Base-by-base conservation (phyloP, 2,888 invertebrate genomes). In the Polydrusus cervinus region DNA sequence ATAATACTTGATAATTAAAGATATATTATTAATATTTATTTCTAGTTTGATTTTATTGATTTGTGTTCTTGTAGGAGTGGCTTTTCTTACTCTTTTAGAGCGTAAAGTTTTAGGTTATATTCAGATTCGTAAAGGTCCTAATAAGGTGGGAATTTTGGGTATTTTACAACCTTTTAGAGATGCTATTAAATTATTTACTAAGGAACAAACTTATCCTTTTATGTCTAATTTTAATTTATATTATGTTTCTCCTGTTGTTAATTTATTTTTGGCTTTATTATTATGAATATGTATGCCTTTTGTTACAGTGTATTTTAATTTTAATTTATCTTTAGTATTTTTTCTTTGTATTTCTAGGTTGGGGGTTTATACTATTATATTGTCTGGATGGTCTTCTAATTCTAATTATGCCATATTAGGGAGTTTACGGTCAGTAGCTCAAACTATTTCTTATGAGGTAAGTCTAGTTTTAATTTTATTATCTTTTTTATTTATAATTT, bases 401-500 rank as follows among this genome's bases (percentile, higher is more conserved):
- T 93, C 92, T 68, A 91, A 90, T 88, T 94, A 93, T 91, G 87
- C 93, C 49, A 88, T 93, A 84, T 89, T 94, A 83, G 93, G 93
- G 0, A 89, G 91, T 0, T 87, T 93, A 78, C 93, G 93, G 0
- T 89, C 91, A 0, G 90, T 93, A 0, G 92, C 93, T 86, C 93
- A 94, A 87, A 92, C 91, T 73, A 92, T 94, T 91, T 93, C 93
- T 83, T 94, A 93, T 90, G 93, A 94, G 86, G 92, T 94, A 45
- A 92, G 91, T 14, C 89, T 93, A 84, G 86, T 89, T 84, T 89
- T 93, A 83, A 89, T 93, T 89, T 88, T 93, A 85, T 84, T 92
- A 83, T 89, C 89, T 74, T 88, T 90, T 85, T 83, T 92, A 84
- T 83, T 92, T 87, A 85, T 92, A 86, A 86, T 90, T 87, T 88